Base-by-base conservation (phyloP, 2,888 invertebrate genomes). In the Coenonympha glycerion region DNA sequence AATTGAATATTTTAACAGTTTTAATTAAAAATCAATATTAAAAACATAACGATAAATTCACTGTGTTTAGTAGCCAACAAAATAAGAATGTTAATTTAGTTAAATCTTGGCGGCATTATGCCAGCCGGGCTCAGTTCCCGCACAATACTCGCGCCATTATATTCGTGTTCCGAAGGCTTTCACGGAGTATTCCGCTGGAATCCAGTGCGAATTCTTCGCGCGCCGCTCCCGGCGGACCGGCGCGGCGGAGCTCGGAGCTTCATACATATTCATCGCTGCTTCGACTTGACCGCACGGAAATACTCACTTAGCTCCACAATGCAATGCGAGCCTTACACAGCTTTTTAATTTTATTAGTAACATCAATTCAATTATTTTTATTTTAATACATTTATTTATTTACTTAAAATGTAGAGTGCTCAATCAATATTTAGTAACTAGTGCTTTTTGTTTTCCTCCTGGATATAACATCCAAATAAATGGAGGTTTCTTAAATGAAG, bases 201-300 rank as follows among this genome's bases (percentile, higher is more conserved):
- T 56, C 39, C 44, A 47, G 47, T 31, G 40, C 45, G 39, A 30
- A 56, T 56, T 56, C 55, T 56, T 45, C 47, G 55, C 50, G 36
- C 47, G 36, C 26, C 53, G 49, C 26, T 46, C 34, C 21, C 36
- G 31, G 52, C 47, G 45, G 46, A 50, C 45, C n/a, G n/a, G n/a
- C n/a, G n/a, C n/a, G n/a, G n/a, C n/a, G n/a, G n/a, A n/a, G n/a
- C 30, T 45, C n/a, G n/a, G n/a, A n/a, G n/a, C 30, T 45, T 50
- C 49, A 56, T 50, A 48, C 50, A 56, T 56, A 56, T 53, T 56
- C 53, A 50, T 48, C 47, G 47, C 44, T 47, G 47, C 48, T 47
- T 50, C 34, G 52, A 48, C 49, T 50, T 53, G 53, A 56, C 56
- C 56, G 50, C 45, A 45, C 44, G 48, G 41, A 56, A 52, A 51